These are phyloP conservation scores for Diplosoma virens DNA, from an alignment of 23 tunicate genomes.

Conservation along the genomic window DNA sequence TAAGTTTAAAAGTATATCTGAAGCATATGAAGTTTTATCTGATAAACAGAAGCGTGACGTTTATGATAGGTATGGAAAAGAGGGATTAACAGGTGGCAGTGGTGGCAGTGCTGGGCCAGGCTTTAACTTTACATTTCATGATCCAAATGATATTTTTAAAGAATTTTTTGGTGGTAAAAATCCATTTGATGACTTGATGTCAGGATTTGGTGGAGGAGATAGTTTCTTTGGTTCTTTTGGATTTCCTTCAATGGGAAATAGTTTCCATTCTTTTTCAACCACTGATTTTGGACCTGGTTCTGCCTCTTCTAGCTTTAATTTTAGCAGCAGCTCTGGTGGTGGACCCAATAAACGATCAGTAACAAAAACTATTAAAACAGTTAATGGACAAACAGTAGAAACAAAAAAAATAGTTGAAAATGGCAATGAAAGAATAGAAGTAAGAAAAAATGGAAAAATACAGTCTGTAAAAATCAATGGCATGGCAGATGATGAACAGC, in stretches of 20 bases:
- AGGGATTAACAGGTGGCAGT: conserved; percentile 60
- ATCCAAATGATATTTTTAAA: conserved; percentile 93
- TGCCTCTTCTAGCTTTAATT: conserved; percentile 33
- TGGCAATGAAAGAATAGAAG: conserved; percentile 79
- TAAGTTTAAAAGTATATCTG: conserved; percentile 84
- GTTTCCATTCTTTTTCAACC: neutral
- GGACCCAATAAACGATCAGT: conserved; percentile 38
- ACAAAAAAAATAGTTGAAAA: conserved; percentile 77
- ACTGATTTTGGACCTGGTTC: conserved; percentile 26
- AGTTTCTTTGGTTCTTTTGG: conserved; percentile 1
- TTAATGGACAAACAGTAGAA: conserved; percentile 78
- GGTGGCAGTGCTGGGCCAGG: conserved; percentile 33
- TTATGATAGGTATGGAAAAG: conserved; percentile 90
- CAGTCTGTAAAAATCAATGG: conserved; percentile 75
- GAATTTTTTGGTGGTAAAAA: conserved; percentile 81
- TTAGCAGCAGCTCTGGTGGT: conserved; percentile 36
- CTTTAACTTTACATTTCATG: conserved; percentile 73
- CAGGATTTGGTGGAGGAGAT: neutral
- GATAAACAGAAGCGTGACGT: conserved; percentile 70
- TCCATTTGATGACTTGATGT: conserved; percentile 62
- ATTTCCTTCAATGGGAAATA: conserved; percentile 1
- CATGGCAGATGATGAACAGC: conserved; percentile 39
- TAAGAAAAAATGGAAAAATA: conserved; percentile 84
- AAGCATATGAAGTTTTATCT: conserved; percentile 96
- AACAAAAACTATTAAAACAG: conserved; percentile 65